Evolutionary conservation across 1,140 invertebrate species (phyloP).

Genomic region (Apocrypta bakeri): DNA sequence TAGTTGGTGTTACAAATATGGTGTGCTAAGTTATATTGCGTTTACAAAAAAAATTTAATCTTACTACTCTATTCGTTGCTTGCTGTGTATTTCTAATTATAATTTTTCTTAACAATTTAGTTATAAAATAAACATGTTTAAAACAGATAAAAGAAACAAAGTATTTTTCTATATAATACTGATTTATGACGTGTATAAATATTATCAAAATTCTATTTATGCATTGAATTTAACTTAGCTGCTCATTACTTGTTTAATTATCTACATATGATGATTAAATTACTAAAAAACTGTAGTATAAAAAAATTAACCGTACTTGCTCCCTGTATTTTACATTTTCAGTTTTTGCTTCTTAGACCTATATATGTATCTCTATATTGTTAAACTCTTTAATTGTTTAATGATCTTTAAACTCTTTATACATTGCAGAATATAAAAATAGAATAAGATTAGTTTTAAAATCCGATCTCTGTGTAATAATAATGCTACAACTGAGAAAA

Average conservation of each 20-base stretch:
- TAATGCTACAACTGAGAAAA: slow-evolving; percentile 4
- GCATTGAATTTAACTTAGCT: not conserved
- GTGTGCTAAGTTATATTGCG: no score
- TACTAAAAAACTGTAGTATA: slow-evolving; percentile 15
- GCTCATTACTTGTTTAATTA: not conserved
- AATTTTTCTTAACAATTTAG: not conserved
- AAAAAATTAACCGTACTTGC: slow-evolving; percentile 31
- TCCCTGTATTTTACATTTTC: slow-evolving; percentile 31
- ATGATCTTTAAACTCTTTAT: slow-evolving; percentile 20
- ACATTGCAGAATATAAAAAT: slow-evolving; percentile 42
- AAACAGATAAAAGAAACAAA: not conserved
- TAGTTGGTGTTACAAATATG: no score
- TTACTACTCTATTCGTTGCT: not conserved
- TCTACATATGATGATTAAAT: not conserved
- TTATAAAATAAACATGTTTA: not conserved
- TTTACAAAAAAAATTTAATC: no score
- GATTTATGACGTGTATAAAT: not conserved
- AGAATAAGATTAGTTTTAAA: slow-evolving; percentile 31
- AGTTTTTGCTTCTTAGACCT: slow-evolving; percentile 20
- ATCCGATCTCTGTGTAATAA: not conserved
- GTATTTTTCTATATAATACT: not conserved
- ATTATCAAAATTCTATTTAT: not conserved
- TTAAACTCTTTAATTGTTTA: slow-evolving; percentile 38
- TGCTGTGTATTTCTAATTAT: not conserved
- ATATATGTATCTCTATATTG: slow-evolving; percentile 15